Evolutionary conservation across 2,113 vertebrate genomes (phyloP).

Genomic region (Gymnocephalus cernua): DNA sequence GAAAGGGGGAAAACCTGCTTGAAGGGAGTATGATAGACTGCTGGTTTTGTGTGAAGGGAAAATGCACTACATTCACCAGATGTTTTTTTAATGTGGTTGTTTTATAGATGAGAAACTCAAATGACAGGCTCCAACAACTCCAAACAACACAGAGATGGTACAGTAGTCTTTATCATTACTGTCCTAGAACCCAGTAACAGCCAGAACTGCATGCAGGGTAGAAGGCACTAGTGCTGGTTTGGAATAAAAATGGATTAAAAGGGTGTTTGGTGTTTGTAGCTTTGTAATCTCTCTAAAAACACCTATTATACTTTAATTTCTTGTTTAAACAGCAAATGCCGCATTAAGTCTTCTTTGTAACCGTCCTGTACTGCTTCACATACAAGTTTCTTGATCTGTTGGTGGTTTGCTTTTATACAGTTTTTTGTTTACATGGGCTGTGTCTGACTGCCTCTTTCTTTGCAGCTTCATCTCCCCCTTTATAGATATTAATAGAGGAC

Average conservation of each 20-base stretch:
- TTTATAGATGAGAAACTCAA: slow-evolving; percentile 60
- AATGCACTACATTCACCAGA: slow-evolving; percentile 62
- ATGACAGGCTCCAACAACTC: slow-evolving; percentile 50
- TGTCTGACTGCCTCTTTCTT: neutral
- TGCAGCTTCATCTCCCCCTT: slow-evolving; percentile 21
- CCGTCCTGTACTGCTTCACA: neutral
- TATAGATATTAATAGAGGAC: slow-evolving; percentile 17
- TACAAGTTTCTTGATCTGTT: neutral
- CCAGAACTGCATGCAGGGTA: neutral
- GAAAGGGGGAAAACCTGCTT: slow-evolving; percentile 28
- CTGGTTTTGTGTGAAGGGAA: slow-evolving; percentile 52
- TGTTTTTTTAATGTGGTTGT: slow-evolving; percentile 65
- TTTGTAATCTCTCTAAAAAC: neutral
- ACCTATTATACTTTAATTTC: neutral
- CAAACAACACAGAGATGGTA: slow-evolving; percentile 25
- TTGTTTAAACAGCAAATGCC: neutral
- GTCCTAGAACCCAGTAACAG: neutral
- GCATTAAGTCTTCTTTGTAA: neutral
- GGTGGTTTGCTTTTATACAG: slow-evolving; percentile 2
- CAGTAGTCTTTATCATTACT: slow-evolving; percentile 2
- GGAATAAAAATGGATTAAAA: neutral
- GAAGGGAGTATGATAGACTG: slow-evolving; percentile 34
- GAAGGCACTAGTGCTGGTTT: neutral
- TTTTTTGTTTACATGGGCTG: neutral
- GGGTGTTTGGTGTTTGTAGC: neutral